These are phyloP conservation scores for Galeopterus variegatus DNA, from an alignment of 2,113 vertebrate genomes.

Conservation along the genomic window DNA sequence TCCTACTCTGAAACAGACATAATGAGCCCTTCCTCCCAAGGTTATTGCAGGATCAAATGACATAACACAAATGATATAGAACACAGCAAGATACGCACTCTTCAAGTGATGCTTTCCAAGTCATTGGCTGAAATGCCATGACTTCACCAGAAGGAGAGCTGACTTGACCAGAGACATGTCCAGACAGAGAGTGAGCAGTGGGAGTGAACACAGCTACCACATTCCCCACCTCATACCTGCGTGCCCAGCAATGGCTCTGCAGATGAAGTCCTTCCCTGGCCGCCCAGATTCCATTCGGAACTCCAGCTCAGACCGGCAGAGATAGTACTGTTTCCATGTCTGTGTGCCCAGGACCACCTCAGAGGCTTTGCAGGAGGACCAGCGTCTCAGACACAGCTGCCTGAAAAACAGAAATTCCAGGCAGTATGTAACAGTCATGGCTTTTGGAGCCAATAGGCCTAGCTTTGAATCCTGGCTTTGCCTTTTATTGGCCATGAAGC, in stretches of 20 bases:
- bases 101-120: neutral
- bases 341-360: constrained; percentile 78
- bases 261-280: constrained; percentile 88
- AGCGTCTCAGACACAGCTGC: constrained; percentile 90
- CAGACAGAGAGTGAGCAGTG: neutral
- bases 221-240: constrained; percentile 77
- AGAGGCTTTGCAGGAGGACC: constrained; percentile 89
- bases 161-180: too few relatives aligned
- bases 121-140: neutral
- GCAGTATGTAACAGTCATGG: neutral
- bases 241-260: constrained; percentile 91
- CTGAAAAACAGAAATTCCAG: constrained; percentile 78
- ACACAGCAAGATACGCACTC: neutral
- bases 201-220: neutral
- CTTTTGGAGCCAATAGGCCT: neutral
- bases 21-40: neutral
- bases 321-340: constrained; percentile 91
- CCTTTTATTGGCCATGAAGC: neutral
- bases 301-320: constrained; percentile 89
- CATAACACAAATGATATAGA: neutral
- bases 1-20: neutral
- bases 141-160: too few relatives aligned
- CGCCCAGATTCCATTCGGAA: constrained; percentile 88
- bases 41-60: neutral
- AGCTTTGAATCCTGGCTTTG: neutral